These are phyloP conservation scores for Aplidium turbinatum DNA, from an alignment of 23 tunicate species.

Conservation along the genomic window DNA sequence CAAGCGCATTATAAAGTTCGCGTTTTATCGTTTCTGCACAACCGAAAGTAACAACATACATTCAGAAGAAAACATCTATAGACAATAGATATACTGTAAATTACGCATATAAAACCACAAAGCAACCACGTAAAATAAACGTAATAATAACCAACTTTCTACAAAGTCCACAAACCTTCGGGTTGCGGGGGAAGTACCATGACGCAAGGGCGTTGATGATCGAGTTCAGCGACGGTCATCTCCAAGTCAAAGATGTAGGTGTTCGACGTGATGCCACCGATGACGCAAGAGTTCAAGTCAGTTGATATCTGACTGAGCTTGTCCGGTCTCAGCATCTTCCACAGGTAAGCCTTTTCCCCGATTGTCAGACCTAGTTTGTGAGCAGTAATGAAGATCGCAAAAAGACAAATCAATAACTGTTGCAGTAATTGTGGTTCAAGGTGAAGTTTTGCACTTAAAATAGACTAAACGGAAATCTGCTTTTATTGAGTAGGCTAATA, in stretches of 20 bases:
- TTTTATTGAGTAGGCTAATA: too few relatives aligned
- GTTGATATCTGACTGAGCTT: slow-evolving; percentile 35
- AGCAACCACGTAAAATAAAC: too few relatives aligned
- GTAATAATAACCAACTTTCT: too few relatives aligned
- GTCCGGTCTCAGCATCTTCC: slow-evolving; percentile 72
- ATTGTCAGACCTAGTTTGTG: slow-evolving; percentile 63
- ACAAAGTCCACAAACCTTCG: neutral
- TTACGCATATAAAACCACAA: too few relatives aligned
- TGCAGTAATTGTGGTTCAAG: neutral
- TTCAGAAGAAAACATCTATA: too few relatives aligned
- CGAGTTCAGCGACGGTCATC: slow-evolving; percentile 2
- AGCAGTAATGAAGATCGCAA: too few relatives aligned
- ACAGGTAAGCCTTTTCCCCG: slow-evolving; percentile 84
- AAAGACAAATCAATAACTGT: neutral
- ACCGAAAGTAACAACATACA: too few relatives aligned
- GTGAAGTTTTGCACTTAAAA: neutral
- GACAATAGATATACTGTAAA: too few relatives aligned
- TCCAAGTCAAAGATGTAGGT: slow-evolving; percentile 45
- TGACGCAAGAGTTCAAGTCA: slow-evolving; percentile 48
- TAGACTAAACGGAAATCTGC: too few relatives aligned
- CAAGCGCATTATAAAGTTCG: too few relatives aligned
- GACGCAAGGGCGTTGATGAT: slow-evolving; percentile 40
- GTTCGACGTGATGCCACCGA: slow-evolving; percentile 47
- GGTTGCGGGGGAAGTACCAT: slow-evolving; percentile 11
- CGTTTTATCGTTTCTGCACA: too few relatives aligned